Conservation (phyloP, 2,113 vertebrate species). For the Alethe diademata region DNA sequence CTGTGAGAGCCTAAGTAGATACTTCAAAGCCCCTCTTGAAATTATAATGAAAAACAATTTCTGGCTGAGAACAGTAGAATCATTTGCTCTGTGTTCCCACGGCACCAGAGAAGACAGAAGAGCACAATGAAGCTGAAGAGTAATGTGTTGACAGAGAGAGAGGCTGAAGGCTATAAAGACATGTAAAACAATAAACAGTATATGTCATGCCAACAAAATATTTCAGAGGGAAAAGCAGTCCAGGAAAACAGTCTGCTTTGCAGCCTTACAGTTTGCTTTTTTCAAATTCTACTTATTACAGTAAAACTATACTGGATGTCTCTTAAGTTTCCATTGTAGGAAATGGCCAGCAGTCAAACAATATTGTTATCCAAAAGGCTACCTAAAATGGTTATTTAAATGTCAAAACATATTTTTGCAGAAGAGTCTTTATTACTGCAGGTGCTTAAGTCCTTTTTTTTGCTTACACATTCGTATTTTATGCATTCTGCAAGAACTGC, state of each 20-base stretch:
- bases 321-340: neutral
- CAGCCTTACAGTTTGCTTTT: neutral
- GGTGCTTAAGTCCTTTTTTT: neutral
- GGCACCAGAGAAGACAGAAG: conserved; percentile 33
- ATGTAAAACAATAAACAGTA: conserved; percentile 51
- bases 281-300: neutral
- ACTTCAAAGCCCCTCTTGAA: conserved; percentile 66
- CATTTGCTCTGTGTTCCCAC: conserved; percentile 51
- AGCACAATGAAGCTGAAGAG: conserved; percentile 31
- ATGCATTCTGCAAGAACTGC: neutral
- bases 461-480: neutral
- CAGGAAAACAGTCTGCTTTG: conserved; percentile 9
- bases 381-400: neutral
- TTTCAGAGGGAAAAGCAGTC: conserved; percentile 9
- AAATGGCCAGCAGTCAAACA: neutral
- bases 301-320: neutral
- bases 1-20: conserved; percentile 49
- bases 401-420: neutral
- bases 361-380: neutral
- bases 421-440: neutral
- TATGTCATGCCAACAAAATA: conserved; percentile 23
- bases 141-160: conserved; percentile 41
- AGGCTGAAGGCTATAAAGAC: conserved; percentile 41
- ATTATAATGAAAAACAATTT: conserved; percentile 67
- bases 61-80: conserved; percentile 39